Base-by-base conservation (phyloP, 2,113 vertebrate genomes). In the Pongo abelii region DNA sequence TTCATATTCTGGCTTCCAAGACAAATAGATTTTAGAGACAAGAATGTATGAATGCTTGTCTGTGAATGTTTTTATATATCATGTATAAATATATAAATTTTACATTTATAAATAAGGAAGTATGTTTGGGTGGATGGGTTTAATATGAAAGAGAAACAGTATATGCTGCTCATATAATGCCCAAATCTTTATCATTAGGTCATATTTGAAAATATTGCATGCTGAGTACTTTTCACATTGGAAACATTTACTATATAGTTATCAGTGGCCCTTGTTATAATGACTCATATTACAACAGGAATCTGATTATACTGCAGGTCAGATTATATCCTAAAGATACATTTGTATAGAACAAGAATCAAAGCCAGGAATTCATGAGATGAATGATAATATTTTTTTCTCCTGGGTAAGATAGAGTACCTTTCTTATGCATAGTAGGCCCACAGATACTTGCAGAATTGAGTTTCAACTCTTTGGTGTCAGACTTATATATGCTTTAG, bases 1-100 rank as follows among this genome's bases (percentile, higher is more conserved):
- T 91, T 93, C 50, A 72, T 43, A 84, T 52, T 85, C 17, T 87
- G 40, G 17, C 55, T 93, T 97, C 38, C 38, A 87, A 89, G 95
- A 85, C n/a, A 96, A 86, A 85, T 30, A n/a, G 11, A 57, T 20
- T 91, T 86, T n/a, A 79, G 30, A 74, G 69, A 57, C 5, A 48
- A 94, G 59, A 91, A 61, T 83, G 14, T 84, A 38, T 64, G 75
- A 92, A 50, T 93, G 74, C 67, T 86, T 93, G 3, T 85, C 27
- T 74, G 23, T 91, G 70, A 87, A 59, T 91, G 8, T 95, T 83
- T 87, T 97, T 67, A 43, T 59, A 35, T 69, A 7, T 64, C 61
- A 52, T 43, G 10, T 88, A 90, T 86, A 61, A 87, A 72, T 72
- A 84, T 40, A 35, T 79, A 79, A 43, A 59, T 70, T 81, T 91